A percentile compares a stretch with the other conserved stretches of the same genome.
Conservation (phyloP, 2,797 vertebrate genomes). For the Cottoperca gobio region DNA sequence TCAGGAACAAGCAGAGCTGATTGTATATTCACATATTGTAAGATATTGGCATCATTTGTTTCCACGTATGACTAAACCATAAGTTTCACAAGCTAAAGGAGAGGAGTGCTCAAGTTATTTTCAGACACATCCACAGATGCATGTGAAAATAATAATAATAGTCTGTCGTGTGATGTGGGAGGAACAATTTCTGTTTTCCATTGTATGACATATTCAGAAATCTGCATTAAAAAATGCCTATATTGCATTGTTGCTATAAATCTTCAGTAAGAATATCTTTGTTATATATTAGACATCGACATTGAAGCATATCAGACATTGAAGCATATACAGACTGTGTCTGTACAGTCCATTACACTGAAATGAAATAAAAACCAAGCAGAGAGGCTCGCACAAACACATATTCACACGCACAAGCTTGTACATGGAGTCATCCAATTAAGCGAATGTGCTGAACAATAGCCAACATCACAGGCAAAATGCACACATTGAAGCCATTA, state of each 20-base stretch:
- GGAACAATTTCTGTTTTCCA: not conserved
- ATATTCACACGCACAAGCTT: not conserved
- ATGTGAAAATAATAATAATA: constrained; percentile 24
- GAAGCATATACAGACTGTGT: constrained; percentile 18
- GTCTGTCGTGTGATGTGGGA: not conserved
- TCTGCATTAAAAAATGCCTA: not conserved
- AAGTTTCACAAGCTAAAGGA: constrained; percentile 26
- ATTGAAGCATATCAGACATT: constrained; percentile 18
- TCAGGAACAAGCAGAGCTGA: not conserved
- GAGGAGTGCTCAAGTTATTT: constrained; percentile 16
- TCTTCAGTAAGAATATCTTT: not conserved
- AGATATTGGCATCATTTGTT: constrained; percentile 5
- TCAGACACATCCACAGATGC: constrained; percentile 19
- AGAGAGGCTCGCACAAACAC: constrained; percentile 10
- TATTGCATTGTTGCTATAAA: not conserved
- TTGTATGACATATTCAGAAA: constrained; percentile 2
- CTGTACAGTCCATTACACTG: constrained; percentile 7
- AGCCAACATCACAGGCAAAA: constrained; percentile 50
- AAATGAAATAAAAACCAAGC: constrained; percentile 32
- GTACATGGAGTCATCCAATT: constrained; percentile 38
- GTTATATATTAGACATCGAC: constrained; percentile 11
- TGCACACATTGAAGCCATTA: constrained; percentile 67
- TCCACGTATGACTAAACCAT: constrained; percentile 29
- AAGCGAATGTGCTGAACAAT: constrained; percentile 32
- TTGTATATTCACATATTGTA: not conserved